phyloP scores from a whole-genome alignment of 2,113 vertebrate species.

The Proterorhinus semilunaris region DNA sequence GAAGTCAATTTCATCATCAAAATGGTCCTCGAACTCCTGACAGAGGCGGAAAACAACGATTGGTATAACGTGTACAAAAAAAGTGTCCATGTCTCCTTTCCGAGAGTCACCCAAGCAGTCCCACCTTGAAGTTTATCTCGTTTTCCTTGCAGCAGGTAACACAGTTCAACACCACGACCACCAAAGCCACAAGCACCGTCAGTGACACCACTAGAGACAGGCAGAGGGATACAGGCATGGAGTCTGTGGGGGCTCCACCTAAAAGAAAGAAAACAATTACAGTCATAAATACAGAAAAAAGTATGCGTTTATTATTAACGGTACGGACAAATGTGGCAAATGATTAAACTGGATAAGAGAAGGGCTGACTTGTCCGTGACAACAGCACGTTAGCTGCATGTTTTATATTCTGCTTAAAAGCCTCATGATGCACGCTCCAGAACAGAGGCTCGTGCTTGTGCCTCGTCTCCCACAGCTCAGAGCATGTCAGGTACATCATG shows the following conservation, averaged over 20 bases:
- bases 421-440: no score
- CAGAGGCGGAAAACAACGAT: neutral
- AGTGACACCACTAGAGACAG: conserved; percentile 82
- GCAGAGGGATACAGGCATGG: conserved; percentile 45
- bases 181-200: conserved; percentile 79
- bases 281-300: no score
- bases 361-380: no score
- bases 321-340: no score
- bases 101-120: conserved; percentile 30
- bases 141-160: conserved; percentile 94
- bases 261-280: conserved; percentile 18
- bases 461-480: conserved; percentile 29
- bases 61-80: neutral
- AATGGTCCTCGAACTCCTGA: conserved; percentile 98
- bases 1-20: conserved; percentile 97
- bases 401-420: no score
- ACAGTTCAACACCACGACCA: conserved; percentile 87
- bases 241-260: conserved; percentile 45
- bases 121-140: conserved; percentile 97
- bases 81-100: no score
- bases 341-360: no score
- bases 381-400: no score
- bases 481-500: conserved; percentile 47
- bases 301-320: no score
- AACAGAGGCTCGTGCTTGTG: no score